Base-by-base conservation (phyloP, 2,888 invertebrate species). In the Theretra japonica region DNA sequence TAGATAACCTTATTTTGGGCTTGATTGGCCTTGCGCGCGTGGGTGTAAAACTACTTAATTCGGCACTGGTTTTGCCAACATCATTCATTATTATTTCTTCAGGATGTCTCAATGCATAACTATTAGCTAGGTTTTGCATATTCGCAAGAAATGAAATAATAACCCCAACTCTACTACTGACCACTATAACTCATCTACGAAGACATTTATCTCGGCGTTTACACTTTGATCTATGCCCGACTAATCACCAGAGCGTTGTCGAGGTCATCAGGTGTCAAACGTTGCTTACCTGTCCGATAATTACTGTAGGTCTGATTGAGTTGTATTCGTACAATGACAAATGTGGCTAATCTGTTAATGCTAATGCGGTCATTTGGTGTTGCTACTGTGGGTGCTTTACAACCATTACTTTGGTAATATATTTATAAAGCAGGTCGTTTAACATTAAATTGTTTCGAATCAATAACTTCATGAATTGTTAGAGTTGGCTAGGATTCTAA, bases 241-340 rank as follows among this genome's bases (percentile, higher is more conserved):
- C 28, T 60, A 60, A 60, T 60, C 30, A 60, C 19, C 17, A 60
- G n/a, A 17, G n/a, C 59, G 59, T 19, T 30, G 53, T 28, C 59
- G 59, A 60, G 59, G 59, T 60, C 30, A n/a, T 19, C 19, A 28
- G 59, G 28, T 60, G 59, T 60, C 59, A 60, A 60, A 30, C 59
- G 59, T 60, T 60, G 59, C 30, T 60, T 60, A 60, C 59, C 19
- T 30, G 28, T 30, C 7, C 59, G 28, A 60, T 60, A 28, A 60
- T 30, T 60, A 30, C 28, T 30, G 59, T 59, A 7, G 30, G 59
- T 28, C 28, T 17, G 19, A 60, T 60, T 60, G 59, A 60, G 59
- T 30, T 60, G 59, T n/a, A n/a, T n/a, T n/a, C n/a, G n/a, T 60
- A 60, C 59, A 19, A 60, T 60, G 59, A 60, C 59, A 60, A 60